Base-by-base conservation (phyloP, 1,140 invertebrate genomes). In the Macrosteles quadrilineatus region DNA sequence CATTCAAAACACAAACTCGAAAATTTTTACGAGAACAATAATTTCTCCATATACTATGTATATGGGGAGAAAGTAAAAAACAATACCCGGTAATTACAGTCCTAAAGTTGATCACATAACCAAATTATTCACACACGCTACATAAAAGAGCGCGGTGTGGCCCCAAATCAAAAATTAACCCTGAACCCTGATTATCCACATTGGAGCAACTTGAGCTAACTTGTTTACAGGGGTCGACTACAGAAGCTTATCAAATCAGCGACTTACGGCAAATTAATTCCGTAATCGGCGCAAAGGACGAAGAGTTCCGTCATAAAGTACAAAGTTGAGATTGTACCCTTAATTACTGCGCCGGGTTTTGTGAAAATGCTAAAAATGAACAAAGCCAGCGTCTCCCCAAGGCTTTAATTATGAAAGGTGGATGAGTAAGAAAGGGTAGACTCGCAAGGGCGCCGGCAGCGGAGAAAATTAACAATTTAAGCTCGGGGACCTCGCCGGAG, bases 391-490 rank as follows among this genome's bases (percentile, higher is more conserved):
- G 29, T 63, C 29, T 63, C 59, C 59, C 59, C 29, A 63, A 63
- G 59, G 59, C 27, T 30, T 63, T 36, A 63, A 63, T 63, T 63
- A 63, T 63, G 29, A 30, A 63, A 27, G 59, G 47, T 21, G 47
- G 59, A 63, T 63, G 59, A 36, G 31, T 63, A 63, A 63, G 59
- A 63, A 63, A 63, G 59, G 59, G 59, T 63, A 14, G 59, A 19
- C 23, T 21, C 21, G 47, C 47, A 50, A 50, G 47, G 47, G 47
- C 47, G 47, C 47, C 47, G 14, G 6, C 6, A 40, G 36, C 6
- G 6, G 17, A 9, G 36, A 50, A 50, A 19, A 50, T 50, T 50
- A 50, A 50, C 14, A 50, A 50, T 50, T 50, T 50, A 50, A 4
- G 32, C 32, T 36, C 4, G 32, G 32, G 32, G 32, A 36, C 14